These are phyloP conservation scores for Leptarthrus brevirostris DNA, from an alignment of 2,888 invertebrate species.

Conservation along the genomic window DNA sequence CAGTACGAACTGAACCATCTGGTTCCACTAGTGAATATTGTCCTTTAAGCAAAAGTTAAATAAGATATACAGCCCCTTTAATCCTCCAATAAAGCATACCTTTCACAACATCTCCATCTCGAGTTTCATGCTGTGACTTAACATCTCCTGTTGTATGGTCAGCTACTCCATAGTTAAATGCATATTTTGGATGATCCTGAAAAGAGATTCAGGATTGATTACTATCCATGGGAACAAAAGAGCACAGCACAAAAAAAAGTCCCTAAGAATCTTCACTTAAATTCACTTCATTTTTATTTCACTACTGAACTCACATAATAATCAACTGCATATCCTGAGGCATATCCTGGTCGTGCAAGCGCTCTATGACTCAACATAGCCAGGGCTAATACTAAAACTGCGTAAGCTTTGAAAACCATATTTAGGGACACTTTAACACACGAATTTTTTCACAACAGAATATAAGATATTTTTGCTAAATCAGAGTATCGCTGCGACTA, in stretches of 20 bases:
- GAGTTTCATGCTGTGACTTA: conserved; percentile 74
- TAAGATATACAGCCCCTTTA: neutral
- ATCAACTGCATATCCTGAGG: conserved; percentile 68
- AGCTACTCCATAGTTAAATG: conserved; percentile 75
- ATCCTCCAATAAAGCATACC: conserved; percentile 63
- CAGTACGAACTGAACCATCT: conserved; percentile 66
- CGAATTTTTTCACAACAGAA: neutral
- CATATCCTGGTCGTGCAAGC: conserved; percentile 67
- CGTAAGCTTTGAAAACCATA: conserved; percentile 52
- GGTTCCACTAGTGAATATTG: conserved; percentile 67
- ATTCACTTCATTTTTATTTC: neutral
- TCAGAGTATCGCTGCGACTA: conserved; percentile 16
- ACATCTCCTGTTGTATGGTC: conserved; percentile 71
- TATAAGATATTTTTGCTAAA: neutral
- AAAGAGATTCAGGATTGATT: conserved; percentile 40
- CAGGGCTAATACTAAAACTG: conserved; percentile 58
- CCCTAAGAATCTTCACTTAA: neutral
- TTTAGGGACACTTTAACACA: conserved; percentile 23
- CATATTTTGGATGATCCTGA: conserved; percentile 72
- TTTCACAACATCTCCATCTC: conserved; percentile 75
- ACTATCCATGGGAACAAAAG: neutral
- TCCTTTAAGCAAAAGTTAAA: conserved; percentile 56
- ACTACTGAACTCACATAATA: conserved; percentile 71
- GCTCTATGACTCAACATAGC: conserved; percentile 61
- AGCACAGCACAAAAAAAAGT: neutral